phyloP scores from a whole-genome alignment of 1,140 invertebrate species.

The Batillaria attramentaria region DNA sequence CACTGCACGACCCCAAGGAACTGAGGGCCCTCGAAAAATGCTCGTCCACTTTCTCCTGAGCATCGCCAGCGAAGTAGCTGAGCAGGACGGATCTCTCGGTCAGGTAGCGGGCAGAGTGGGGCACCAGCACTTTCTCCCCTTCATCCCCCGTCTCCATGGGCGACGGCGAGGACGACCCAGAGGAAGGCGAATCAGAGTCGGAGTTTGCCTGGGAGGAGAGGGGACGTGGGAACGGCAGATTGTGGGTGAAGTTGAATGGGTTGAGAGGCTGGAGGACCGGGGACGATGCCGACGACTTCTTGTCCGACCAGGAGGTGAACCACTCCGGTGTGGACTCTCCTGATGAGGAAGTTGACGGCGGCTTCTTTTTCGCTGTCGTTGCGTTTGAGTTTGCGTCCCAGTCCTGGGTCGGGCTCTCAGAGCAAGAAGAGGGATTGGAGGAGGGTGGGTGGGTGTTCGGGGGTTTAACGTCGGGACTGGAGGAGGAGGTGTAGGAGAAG shows the following conservation, averaged over 20 bases:
- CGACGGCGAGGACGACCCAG: slow-evolving; percentile 6
- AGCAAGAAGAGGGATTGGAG: no score
- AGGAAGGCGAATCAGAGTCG: neutral
- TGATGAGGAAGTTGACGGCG: no score
- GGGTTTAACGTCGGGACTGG: neutral
- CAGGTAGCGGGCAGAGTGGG: slow-evolving; percentile 85
- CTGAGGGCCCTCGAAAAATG: slow-evolving; percentile 91
- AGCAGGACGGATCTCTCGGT: slow-evolving; percentile 95
- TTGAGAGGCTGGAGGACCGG: neutral
- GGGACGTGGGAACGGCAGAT: neutral
- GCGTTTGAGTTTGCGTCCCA: no score
- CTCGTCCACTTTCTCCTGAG: slow-evolving; percentile 92
- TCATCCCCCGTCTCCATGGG: slow-evolving; percentile 54
- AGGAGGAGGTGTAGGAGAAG: neutral
- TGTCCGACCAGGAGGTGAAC: no score
- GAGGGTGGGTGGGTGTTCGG: neutral
- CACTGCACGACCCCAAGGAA: slow-evolving; percentile 49
- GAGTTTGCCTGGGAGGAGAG: neutral
- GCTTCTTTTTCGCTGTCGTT: no score
- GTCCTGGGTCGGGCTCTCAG: no score
- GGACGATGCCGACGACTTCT: no score
- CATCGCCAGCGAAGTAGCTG: slow-evolving; percentile 93
- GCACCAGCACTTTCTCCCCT: slow-evolving; percentile 51
- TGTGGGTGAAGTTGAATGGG: neutral
- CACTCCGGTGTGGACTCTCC: no score